Base-by-base conservation (phyloP, 2,888 invertebrate species). In the Spodoptera exigua region DNA sequence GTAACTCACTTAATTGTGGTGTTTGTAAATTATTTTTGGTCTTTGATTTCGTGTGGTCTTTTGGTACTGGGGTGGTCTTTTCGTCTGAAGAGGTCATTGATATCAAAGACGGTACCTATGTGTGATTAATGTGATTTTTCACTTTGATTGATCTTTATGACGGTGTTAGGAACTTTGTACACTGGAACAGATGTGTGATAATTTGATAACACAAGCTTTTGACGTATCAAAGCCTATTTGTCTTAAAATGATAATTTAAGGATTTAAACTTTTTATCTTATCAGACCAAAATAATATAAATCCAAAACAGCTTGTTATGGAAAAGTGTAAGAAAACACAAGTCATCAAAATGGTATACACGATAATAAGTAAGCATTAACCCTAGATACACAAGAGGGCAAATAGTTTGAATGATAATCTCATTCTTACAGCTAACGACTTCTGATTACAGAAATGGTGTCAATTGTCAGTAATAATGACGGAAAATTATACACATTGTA, bases 361-460 rank as follows among this genome's bases (percentile, higher is more conserved):
- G 18, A 11, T 39, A 54, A 54, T 3, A 17, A n/a, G 13, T 47
- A 49, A 3, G 7, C 9, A 27, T 27, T 4, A 27, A 27, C 9
- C 27, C 27, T 27, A 27, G 7, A 27, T 27, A 43, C 35, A 17
- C 48, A 16, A 41, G 53, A 59, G 71, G 45, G 44, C 51, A 65
- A 49, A 41, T 21, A 40, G 7, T 51, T 61, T 16, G 54, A 70
- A 66, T 62, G 52, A 58, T 71, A 71, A 61, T 61, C 66, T 47
- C 46, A 57, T 66, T 70, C 55, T 61, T 52, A 63, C n/a, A 59
- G 32, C 55, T 78, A 80, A 81, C 77, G 74, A 74, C 55, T 51
- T 51, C 61, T 74, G 77, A 81, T 81, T 74, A 76, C 67, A 71
- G 58, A 69, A 79, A 73, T 67, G 61, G 74, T 79, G 80, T 76